Evolutionary conservation across 2,113 vertebrate genomes (phyloP), one percentile per base, ranked within the genome.

Genomic region (Trichechus manatus): DNA sequence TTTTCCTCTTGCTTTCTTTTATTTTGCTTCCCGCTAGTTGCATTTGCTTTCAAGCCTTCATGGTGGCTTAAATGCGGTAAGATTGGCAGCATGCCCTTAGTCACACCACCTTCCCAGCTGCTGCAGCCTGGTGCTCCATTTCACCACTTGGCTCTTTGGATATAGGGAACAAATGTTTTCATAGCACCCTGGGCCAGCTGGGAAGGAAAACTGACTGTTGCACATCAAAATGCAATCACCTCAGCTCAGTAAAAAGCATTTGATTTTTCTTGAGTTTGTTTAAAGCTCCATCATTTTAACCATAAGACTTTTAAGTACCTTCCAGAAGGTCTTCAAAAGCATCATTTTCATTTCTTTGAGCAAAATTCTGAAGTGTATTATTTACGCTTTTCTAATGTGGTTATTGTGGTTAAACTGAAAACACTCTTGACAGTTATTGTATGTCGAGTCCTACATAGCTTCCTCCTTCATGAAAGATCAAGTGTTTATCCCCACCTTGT

Each of bases 101-200:
- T 29, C 29, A 15, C 0, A 2, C 61, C n/a, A 14, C 22, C 23
- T 20, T 59, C 72, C 88, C 68, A 83, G 61, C 72, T 85, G 88
- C n/a, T 44, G 50, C 1, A 13, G 31, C 6, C 2, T 11, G 6
- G 31, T 11, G 59, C 72, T 77, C 27, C 8, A 1, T 33, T 81
- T 91, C 66, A 61, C 87, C 17, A 3, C 83, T 70, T 75, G 83
- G 96, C 77, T 88, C 42, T 72, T 59, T 92, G 81, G 84, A 78
- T 72, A 79, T 90, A 68, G 96, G 93, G 82, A 93, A 29, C 82
- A 88, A 92, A 92, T 94, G 78, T 89, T 94, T 97, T 93, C 75
- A 56, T 83, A 86, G 89, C 75, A 53, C 87, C 33, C 70, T 86
- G 25, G 53, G 78, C 94, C 96, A 97, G 86, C 42, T 82, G 79